These are phyloP conservation scores for Oeneis ivallda DNA, from an alignment of 2,888 invertebrate genomes.

Conservation along the genomic window DNA sequence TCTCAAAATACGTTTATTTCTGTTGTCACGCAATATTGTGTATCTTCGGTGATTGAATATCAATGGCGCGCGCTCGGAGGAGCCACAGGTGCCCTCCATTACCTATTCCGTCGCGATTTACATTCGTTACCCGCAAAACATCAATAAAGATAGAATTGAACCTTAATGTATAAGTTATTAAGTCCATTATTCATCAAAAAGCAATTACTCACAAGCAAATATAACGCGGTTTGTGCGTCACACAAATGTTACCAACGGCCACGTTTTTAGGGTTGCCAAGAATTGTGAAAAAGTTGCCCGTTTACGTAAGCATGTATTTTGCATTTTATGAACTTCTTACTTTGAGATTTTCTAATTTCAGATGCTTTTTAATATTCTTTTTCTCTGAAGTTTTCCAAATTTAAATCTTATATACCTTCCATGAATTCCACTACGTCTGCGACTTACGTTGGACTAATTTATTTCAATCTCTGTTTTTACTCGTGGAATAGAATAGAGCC, in stretches of 20 bases:
- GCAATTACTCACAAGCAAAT: conserved; percentile 12
- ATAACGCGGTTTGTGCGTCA: conserved; percentile 23
- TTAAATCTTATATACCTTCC: too few relatives aligned
- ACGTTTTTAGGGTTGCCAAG: conserved; percentile 15
- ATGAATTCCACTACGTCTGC: too few relatives aligned
- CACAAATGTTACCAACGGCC: conserved; percentile 34
- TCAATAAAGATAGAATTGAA: conserved; percentile 18
- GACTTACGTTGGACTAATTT: too few relatives aligned
- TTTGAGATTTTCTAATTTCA: neutral
- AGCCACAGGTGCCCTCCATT: conserved; percentile 41
- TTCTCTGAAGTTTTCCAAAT: neutral
- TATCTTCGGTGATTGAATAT: neutral
- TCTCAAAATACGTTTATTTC: neutral
- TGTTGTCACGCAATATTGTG: neutral
- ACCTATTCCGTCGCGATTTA: conserved; percentile 35
- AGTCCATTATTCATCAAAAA: conserved; percentile 22
- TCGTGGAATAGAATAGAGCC: too few relatives aligned
- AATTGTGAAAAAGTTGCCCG: too few relatives aligned
- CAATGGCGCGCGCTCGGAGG: conserved; percentile 5
- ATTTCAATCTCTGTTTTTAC: too few relatives aligned
- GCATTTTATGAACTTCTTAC: neutral
- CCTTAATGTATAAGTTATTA: conserved; percentile 19
- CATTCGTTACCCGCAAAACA: conserved; percentile 30
- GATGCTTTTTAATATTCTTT: neutral
- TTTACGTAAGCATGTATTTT: neutral